Conservation (phyloP, 2,888 invertebrate species). For the Callosobruchus maculatus region DNA sequence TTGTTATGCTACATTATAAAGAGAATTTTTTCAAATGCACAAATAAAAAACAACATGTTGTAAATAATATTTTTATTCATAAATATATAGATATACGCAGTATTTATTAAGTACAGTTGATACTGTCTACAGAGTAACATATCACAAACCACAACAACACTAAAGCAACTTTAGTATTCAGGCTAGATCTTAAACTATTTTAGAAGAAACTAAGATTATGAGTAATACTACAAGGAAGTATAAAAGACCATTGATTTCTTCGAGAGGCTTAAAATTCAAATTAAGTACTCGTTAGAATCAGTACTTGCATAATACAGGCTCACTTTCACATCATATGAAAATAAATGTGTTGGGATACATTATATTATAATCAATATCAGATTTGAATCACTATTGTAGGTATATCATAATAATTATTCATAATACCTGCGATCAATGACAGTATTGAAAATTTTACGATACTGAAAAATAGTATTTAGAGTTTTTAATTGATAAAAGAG, state of each 20-base stretch:
- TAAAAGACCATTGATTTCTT: background rate
- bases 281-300: background rate
- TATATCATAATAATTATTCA: too few species aligned
- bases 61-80: background rate
- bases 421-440: too few species aligned
- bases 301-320: too few species aligned
- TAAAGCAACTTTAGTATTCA: background rate
- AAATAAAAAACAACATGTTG: background rate
- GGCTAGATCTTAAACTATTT: background rate
- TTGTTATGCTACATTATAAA: too few species aligned
- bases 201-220: background rate
- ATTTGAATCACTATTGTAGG: too few species aligned
- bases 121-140: background rate
- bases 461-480: too few species aligned
- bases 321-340: too few species aligned
- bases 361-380: too few species aligned
- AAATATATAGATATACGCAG: background rate
- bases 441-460: too few species aligned
- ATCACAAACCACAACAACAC: background rate
- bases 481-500: too few species aligned
- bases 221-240: background rate
- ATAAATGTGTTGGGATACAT: too few species aligned
- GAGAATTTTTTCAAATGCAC: too few species aligned
- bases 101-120: background rate
- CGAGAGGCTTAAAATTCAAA: background rate